Base-by-base conservation (phyloP, 2,888 invertebrate genomes). In the Candidula unifasciata region DNA sequence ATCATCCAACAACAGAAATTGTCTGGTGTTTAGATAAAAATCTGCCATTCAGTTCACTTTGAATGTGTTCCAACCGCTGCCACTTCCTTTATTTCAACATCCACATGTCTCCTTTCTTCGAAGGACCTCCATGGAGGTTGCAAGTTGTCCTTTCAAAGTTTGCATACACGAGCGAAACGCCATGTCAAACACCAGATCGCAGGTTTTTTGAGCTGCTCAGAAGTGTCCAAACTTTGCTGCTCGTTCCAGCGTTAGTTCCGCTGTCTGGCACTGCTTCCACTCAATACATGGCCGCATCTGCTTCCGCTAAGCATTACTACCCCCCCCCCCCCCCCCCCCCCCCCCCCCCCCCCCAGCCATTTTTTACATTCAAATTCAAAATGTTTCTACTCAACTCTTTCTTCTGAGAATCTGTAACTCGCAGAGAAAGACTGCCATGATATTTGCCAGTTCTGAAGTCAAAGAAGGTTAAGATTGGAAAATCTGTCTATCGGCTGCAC, bases 21-120 rank as follows among this genome's bases (percentile, higher is more conserved):
- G 69, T 73, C 44, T 73, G 33, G 57, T 8, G 69, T 52, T 44
- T 24, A 68, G 80, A 80, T 80, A 80, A 80, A 68, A 80, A 80
- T 80, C 80, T 6, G 33, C 35, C 71, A n/a, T 80, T 80, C 64
- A 80, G 69, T 68, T 71, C 71, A 44, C 57, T n/a, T 57, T 69
- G 57, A 80, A 71, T 80, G 30, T 80, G 69, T 54, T 54, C 44
- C 33, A 66, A 71, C 54, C 69, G 33, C 54, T 35, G 35, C 30
- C 54, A 57, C 52, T 37, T 71, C 80, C 71, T 80, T 80, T 80
- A 80, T 80, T 69, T 71, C 57, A 24, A 54, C 30, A 54, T 71
- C 71, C 69, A 54, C 35, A 80, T 35, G 68, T 54, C 57, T 71
- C 52, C 71, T 80, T 71, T 80, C 71, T 68, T 80, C 24, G 33